A percentile compares a stretch with the other conserved stretches of the same genome.
Evolutionary conservation across 2,888 invertebrate species (phyloP).

Genomic region (Chrysolina americana): DNA sequence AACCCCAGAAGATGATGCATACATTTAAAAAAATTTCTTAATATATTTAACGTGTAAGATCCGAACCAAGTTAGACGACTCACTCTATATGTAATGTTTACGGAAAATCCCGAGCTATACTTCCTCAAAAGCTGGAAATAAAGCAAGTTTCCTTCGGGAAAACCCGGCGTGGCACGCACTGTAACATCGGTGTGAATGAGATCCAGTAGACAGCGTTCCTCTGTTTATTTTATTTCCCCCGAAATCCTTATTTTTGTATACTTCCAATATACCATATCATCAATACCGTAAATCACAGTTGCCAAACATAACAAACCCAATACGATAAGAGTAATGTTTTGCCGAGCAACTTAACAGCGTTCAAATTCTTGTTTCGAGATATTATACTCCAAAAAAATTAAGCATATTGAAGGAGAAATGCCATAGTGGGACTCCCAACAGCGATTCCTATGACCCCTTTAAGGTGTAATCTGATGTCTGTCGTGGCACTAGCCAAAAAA

Average conservation of each 20-base stretch:
- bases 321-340: slow-evolving; percentile 13
- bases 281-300: slow-evolving; percentile 20
- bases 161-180: neutral
- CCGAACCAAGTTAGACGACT: too few relatives aligned
- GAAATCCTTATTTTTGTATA: slow-evolving; percentile 14
- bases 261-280: slow-evolving; percentile 8
- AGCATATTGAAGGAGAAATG: neutral
- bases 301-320: slow-evolving; percentile 20
- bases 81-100: too few relatives aligned
- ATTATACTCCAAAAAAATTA: neutral
- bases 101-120: too few relatives aligned
- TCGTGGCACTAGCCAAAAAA: too few relatives aligned
- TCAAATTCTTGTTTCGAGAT: neutral
- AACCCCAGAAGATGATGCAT: too few relatives aligned
- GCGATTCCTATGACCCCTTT: too few relatives aligned
- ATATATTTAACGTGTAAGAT: too few relatives aligned
- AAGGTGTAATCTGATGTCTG: too few relatives aligned
- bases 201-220: slow-evolving; percentile 16
- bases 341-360: neutral
- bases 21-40: too few relatives aligned
- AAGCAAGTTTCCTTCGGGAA: neutral
- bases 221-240: slow-evolving; percentile 7
- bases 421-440: too few relatives aligned
- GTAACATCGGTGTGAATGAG: slow-evolving; percentile 12
- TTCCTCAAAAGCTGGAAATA: too few relatives aligned